Evolutionary conservation across 92 coral and sea anemone species (phyloP), one percentile per base, ranked within the genome.

Genomic region (Actinernus sp.): DNA sequence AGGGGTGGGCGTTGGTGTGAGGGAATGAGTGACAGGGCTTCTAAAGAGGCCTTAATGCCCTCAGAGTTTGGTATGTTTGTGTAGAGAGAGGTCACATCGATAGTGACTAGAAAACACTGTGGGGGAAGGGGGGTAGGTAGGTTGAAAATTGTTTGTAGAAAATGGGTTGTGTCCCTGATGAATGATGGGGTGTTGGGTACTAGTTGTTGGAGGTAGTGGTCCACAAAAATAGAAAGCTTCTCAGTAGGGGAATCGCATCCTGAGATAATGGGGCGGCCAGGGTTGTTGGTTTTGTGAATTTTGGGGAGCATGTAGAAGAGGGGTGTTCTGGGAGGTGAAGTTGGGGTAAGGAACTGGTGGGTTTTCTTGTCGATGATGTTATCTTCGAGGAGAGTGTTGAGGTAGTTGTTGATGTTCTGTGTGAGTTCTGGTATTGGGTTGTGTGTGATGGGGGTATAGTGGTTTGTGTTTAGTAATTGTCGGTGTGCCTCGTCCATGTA

Each of bases 191-290:
- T 22, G 6, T 1, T 4, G 1, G 76, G 49, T 3, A 67, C 85
- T 1, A 78, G 62, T 56, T 49, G 84, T 44, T 76, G 65, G 49
- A 76, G 49, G 39, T 50, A 49, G 50, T 53, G 69, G 56, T 76
- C 76, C 3, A 55, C 49, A 52, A 43, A 76, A 10, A 47, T 32
- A 22, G 75, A 65, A 11, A 65, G 44, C 29, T 48, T 27, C 24
- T 62, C 82, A 1, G 82, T 74, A 38, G 73, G 73, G 32, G 73
- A 61, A 54, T 40, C 72, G 21, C 82, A 74, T 4, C 82, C 82
- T 3, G 82, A 62, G 31, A 74, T 63, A 31, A 74, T 52, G 1
- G 82, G 82, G 20, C 82, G 40, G 13, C 82, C 82, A 3, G 74
- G 66, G 20, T 11, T 51, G 55, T 54, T 27, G 44, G 64, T 29